Evolutionary conservation across 2,797 vertebrate genomes (phyloP).

Genomic region (Danio kyathit): DNA sequence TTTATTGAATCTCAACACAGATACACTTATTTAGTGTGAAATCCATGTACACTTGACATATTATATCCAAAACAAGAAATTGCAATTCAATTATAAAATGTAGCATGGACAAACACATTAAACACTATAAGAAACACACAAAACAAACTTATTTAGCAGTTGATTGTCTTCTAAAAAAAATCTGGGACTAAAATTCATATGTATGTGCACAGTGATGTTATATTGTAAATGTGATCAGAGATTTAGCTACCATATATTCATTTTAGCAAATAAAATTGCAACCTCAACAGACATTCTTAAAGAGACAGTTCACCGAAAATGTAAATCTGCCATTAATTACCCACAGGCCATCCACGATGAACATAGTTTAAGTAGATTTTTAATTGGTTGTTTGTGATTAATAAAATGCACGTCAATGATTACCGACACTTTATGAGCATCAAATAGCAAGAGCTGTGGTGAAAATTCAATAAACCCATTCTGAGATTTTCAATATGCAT

Average conservation of each 20-base stretch:
- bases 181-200: background rate
- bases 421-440: too few relatives aligned
- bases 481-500: too few relatives aligned
- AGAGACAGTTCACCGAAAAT: background rate
- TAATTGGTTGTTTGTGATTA: too few relatives aligned
- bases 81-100: background rate
- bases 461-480: too few relatives aligned
- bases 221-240: background rate
- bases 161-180: background rate
- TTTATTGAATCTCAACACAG: background rate
- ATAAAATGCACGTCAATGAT: too few relatives aligned
- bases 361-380: too few relatives aligned
- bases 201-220: background rate
- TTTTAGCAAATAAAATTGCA: background rate
- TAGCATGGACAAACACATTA: background rate
- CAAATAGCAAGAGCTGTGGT: too few relatives aligned
- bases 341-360: background rate
- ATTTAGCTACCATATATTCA: background rate
- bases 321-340: background rate
- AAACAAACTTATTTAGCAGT: slow-evolving; percentile 1
- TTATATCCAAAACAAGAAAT: background rate
- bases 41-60: background rate
- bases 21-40: background rate
- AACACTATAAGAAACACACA: background rate
- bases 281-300: background rate